phyloP scores from a whole-genome alignment of 2,888 invertebrate genomes.

The Lordiphosa fenestrarum region DNA sequence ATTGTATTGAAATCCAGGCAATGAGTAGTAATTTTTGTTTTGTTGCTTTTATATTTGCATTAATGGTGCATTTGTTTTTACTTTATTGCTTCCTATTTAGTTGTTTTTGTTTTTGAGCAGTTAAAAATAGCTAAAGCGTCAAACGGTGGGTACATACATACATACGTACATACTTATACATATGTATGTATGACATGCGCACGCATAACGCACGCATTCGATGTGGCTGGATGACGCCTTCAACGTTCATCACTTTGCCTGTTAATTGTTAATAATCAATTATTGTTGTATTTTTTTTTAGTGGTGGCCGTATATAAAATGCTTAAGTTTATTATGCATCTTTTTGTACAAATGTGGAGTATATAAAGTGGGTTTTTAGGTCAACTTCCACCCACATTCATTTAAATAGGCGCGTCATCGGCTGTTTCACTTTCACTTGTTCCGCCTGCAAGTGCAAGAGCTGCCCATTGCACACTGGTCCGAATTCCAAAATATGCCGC shows the following conservation, averaged over 20 bases:
- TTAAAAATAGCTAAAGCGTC: conserved; percentile 35
- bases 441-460: conserved; percentile 2
- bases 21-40: conserved; percentile 24
- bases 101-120: conserved; percentile 10
- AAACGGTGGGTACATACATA: not conserved
- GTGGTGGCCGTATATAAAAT: no score
- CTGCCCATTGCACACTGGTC: not conserved
- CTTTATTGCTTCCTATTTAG: conserved; percentile 52
- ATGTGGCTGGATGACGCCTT: no score
- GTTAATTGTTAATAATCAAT: no score
- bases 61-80: conserved; percentile 49
- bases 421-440: conserved; percentile 29
- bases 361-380: no score
- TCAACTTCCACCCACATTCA: not conserved
- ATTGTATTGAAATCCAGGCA: conserved; percentile 16
- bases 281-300: no score
- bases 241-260: no score
- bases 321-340: no score
- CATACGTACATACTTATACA: conserved; percentile 7
- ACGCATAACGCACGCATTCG: not conserved
- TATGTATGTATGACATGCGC: conserved; percentile 2
- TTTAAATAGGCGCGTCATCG: not conserved
- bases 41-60: conserved; percentile 39
- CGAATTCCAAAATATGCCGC: no score
- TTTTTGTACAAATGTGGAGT: no score